Percentiles rank a stretch among this genome's conserved stretches.
phyloP scores from a whole-genome alignment of 2,797 vertebrate genomes.

The Australoheros facetus region DNA sequence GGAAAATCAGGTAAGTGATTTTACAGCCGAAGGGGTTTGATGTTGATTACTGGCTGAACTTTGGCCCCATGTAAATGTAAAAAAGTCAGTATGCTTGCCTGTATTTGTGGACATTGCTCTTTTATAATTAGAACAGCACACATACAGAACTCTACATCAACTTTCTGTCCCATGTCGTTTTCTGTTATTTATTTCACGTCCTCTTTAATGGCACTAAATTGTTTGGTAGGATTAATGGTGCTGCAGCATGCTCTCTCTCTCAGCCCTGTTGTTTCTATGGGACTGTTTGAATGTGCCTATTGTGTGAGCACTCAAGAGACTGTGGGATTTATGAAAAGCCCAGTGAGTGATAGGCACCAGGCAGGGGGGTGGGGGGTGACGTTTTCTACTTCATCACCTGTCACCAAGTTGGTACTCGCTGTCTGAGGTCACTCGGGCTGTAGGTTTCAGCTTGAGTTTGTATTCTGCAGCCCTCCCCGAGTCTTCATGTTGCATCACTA shows the following conservation, averaged over 20 bases:
- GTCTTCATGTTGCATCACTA: constrained; percentile 32
- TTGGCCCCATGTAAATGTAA: neutral
- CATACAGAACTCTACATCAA: neutral
- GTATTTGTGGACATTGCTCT: neutral
- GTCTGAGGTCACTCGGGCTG: constrained; percentile 39
- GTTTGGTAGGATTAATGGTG: constrained; percentile 5
- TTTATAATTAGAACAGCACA: neutral
- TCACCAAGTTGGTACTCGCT: constrained; percentile 21
- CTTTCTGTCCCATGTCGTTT: neutral
- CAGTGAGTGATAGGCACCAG: constrained; percentile 75
- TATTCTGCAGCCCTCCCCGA: neutral
- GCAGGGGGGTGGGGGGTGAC: constrained; percentile 24
- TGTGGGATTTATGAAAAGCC: constrained; percentile 55
- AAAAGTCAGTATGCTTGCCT: neutral
- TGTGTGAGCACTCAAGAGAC: constrained; percentile 55
- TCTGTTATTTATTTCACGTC: neutral
- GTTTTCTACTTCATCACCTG: constrained; percentile 50
- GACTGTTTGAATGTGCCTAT: constrained; percentile 66
- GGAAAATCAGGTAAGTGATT: constrained; percentile 83
- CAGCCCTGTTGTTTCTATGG: constrained; percentile 39
- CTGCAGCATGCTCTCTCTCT: constrained; percentile 5
- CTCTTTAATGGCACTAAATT: neutral
- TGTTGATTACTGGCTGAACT: constrained; percentile 20
- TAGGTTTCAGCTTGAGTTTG: neutral
- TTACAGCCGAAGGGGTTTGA: constrained; percentile 13